Base-by-base conservation (phyloP, 2,113 vertebrate species). In the Paracyprichromis sp. region DNA sequence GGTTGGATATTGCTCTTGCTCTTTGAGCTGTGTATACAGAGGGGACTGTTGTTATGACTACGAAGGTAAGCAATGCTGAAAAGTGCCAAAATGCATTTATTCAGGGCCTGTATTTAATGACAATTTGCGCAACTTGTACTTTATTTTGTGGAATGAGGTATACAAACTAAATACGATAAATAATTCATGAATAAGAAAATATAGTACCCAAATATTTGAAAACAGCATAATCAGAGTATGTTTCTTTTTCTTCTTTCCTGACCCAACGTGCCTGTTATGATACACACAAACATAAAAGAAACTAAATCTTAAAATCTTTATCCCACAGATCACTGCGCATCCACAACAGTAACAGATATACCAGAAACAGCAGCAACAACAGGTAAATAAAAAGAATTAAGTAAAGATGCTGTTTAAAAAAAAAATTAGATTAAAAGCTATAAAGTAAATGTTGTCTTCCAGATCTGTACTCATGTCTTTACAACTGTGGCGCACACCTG, bases 1-100 rank as follows among this genome's bases (percentile, higher is more conserved):
- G 1, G 4, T 91, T 5, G 86, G 79, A 5, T 4, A 4, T 36
- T 96, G 95, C 82, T 95, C 95, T 24, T 96, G 95, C 36, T 10
- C 5, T 26, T 69, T 31, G 9, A 40, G 6, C 63, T 96, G 96
- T 88, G 13, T 11, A 80, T 80, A 69, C 14, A 21, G 61, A 36
- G 85, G 92, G 36, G 66, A 47, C 83, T 93, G 90, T 31, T 93
- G 92, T 79, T 1, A 45, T 8, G 90, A 92, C 85, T 90, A 86
- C 9, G 0, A 2, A 24, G 14, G 91, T 92, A 59, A 86, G 79
- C 40, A 45, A 14, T 36, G 8, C 6, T 47, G 7, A 3, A 76
- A 53, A 73, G 13, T 52, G 0, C 29, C n/a, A 31, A 47, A 50
- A 50, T 0, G 3, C 34, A 26, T 26, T 53, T 47, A 2, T 2